phyloP scores from a whole-genome alignment of 1,140 invertebrate genomes.

The Pseudoatta argentina region DNA sequence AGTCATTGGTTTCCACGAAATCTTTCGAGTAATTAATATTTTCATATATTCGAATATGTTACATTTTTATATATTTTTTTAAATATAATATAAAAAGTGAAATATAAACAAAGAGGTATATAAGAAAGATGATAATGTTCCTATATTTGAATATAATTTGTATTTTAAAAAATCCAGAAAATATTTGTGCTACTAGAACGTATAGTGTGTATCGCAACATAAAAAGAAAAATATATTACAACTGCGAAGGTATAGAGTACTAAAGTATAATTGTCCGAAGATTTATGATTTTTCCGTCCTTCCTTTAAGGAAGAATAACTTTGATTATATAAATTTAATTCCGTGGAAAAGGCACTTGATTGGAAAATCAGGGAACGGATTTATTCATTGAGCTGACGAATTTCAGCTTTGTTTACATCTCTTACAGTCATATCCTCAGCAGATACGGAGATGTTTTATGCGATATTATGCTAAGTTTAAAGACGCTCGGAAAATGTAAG shows the following conservation, averaged over 20 bases:
- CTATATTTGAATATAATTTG: not conserved
- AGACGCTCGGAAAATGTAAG: conserved; percentile 41
- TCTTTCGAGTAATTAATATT: not conserved
- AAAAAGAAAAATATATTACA: not conserved
- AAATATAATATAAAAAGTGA: not conserved
- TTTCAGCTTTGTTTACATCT: conserved; percentile 31
- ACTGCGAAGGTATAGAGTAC: too few species aligned
- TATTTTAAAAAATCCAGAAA: not conserved
- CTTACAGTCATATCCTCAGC: conserved; percentile 2
- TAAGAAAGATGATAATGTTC: not conserved
- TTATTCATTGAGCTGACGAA: conserved; percentile 11
- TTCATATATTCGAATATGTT: not conserved
- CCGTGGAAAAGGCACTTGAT: conserved; percentile 6
- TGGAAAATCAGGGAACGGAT: not conserved
- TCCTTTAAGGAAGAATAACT: not conserved
- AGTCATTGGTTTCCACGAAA: not conserved
- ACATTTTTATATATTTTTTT: not conserved
- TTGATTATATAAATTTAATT: conserved; percentile 4
- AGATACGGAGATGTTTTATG: conserved; percentile 55
- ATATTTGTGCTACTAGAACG: not conserved
- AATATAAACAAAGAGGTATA: not conserved
- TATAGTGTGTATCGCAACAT: not conserved
- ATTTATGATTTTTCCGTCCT: not conserved
- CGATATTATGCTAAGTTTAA: conserved; percentile 66
- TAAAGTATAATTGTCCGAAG: not conserved